Percentiles rank a stretch among this genome's conserved stretches.
These are phyloP conservation scores for Polyergus mexicanus DNA, from an alignment of 1,140 invertebrate genomes.

Conservation along the genomic window DNA sequence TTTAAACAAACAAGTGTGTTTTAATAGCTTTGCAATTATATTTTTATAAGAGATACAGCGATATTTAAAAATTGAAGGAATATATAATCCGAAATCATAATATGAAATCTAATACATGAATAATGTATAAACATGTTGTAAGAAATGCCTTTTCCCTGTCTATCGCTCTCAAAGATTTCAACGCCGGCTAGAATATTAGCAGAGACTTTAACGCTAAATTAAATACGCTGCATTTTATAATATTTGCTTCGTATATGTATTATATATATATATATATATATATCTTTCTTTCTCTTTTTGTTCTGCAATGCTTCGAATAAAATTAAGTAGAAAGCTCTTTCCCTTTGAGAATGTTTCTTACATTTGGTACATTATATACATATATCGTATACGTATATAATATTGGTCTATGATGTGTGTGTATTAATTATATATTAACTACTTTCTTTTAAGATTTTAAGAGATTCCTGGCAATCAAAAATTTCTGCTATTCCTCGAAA, in stretches of 20 bases:
- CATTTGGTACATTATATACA: background rate
- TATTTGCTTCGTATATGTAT: background rate
- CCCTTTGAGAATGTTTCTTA: background rate
- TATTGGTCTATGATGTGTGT: background rate
- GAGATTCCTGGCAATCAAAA: background rate
- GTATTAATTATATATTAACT: background rate
- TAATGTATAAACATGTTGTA: background rate
- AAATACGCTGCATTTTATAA: background rate
- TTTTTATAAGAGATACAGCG: background rate
- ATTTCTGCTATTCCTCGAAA: background rate
- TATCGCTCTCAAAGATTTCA: conserved; percentile 19
- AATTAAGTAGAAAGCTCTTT: background rate
- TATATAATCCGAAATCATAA: background rate
- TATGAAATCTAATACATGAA: conserved; percentile 1
- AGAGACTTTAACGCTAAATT: conserved; percentile 9
- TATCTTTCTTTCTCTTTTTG: background rate
- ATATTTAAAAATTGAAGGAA: background rate
- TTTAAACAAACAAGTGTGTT: background rate
- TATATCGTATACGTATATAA: background rate
- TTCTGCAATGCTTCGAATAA: background rate
- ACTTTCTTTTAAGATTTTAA: background rate
- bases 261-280: too few relatives aligned
- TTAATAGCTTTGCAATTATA: background rate
- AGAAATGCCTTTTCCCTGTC: background rate
- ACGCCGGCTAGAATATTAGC: background rate